Evolutionary conservation across 1,140 invertebrate genomes (phyloP), one percentile per base, ranked within the genome.

Genomic region (Amphibalanus amphitrite): DNA sequence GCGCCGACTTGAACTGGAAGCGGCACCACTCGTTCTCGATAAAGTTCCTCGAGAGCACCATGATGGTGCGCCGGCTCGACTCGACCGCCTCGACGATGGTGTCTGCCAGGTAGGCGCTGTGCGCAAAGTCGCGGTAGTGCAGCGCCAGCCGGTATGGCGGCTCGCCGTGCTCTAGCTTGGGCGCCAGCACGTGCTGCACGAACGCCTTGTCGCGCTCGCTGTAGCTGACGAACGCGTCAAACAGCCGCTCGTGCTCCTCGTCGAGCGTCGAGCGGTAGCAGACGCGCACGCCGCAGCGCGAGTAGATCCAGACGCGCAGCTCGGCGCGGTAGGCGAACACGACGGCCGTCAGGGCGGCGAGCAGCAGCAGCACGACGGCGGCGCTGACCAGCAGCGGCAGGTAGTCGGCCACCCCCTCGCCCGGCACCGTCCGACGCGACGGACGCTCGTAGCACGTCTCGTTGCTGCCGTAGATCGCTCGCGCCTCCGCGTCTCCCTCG

Each of bases 181-280:
- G 86, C 3, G 89, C 89, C 65, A 97, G 83, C 15, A 89, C 89
- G 75, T 92, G 88, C 29, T 90, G 82, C 0, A 95, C 89, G 78
- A 93, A 92, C 77, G 92, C 87, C 77, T 94, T 90, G 80, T 97
- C 93, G 80, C 93, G 92, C 28, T 91, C 89, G 73, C 91, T 93
- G 81, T 97, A 95, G 73, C 92, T 89, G 4, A 97, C 88, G 79
- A 94, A 95, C 47, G 90, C 92, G 78, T 97, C 95, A 80, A 93
- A 96, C 17, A 92, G 81, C 76, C 93, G 93, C 77, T 75, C 69
- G 69, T 67, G 69, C 28, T 74, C 74, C 59, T 73, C 86, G 84
- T 74, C 73, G 30, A 47, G 75, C 71, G 65, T 69, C 67, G 76
- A 81, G 84, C 82, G 83, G 77, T 84, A 74, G 74, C 89, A 90